Evolutionary conservation across 2,888 invertebrate genomes (phyloP).

Genomic region (Mayetiola destructor): DNA sequence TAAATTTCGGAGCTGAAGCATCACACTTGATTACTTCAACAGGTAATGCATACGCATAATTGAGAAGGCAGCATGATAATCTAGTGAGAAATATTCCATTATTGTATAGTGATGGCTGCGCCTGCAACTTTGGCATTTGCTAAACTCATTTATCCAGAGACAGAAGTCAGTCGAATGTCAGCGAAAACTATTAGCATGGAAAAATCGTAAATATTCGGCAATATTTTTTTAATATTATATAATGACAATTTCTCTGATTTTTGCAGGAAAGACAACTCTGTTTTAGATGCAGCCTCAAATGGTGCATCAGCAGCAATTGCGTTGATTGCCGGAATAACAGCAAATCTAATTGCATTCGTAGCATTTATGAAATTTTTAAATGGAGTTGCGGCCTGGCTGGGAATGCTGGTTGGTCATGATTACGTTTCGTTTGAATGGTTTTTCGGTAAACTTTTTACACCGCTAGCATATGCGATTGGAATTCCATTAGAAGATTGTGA

Average conservation of each 20-base stretch:
- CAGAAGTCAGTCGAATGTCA: conserved; percentile 59
- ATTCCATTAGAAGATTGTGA: conserved; percentile 49
- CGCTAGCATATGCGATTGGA: conserved; percentile 80
- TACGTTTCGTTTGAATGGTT: conserved; percentile 54
- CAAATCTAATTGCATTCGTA: conserved; percentile 84
- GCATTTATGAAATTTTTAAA: conserved; percentile 77
- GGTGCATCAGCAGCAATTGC: conserved; percentile 72
- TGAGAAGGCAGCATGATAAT: no score
- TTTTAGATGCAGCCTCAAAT: conserved; percentile 80
- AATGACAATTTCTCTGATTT: not conserved
- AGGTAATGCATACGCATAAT: no score
- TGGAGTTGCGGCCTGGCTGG: conserved; percentile 65
- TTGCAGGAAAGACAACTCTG: conserved; percentile 50
- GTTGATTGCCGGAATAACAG: conserved; percentile 72
- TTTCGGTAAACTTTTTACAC: conserved; percentile 79
- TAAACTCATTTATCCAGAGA: conserved; percentile 87
- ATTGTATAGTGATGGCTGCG: conserved; percentile 91
- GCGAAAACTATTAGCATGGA: conserved; percentile 59
- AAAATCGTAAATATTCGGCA: conserved; percentile 57
- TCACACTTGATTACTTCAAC: conserved; percentile 83
- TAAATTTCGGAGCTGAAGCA: conserved; percentile 75
- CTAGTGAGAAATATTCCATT: no score
- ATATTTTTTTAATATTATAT: conserved; percentile 21
- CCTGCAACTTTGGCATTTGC: conserved; percentile 82
- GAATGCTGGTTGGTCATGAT: conserved; percentile 55